Evolutionary conservation across 2,113 vertebrate genomes (phyloP), one percentile per base, ranked within the genome.

Genomic region (Elanus axillaris): DNA sequence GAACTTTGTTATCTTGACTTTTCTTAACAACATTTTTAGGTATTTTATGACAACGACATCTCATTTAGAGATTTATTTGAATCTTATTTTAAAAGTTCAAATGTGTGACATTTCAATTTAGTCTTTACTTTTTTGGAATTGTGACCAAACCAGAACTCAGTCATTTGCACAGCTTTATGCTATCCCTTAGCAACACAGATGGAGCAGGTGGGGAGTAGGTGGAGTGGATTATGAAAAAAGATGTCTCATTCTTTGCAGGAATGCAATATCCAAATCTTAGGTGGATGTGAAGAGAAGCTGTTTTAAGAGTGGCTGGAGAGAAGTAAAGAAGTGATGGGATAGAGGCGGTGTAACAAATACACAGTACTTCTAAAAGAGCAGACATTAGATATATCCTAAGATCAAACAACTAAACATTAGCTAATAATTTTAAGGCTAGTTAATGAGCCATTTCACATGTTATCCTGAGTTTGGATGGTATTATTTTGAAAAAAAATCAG

Each of bases 121-220:
- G 40, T 78, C 50, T 72, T 92, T 50, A 82, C 58, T 96, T 90
- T 92, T 59, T 25, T 58, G 29, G 63, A 94, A 92, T 45, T 93
- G 66, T 75, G 59, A 94, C 83, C 85, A 94, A 93, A 92, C 38
- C 2, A 1, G 11, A 93, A 95, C 72, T 75, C 93, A 96, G 86
- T 87, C 78, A 91, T 69, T 88, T 88, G 67, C 69, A 94, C 81
- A 93, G 90, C 53, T 95, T 96, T 90, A 69, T 83, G 64, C 68
- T 43, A 72, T 93, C 86, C 95, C 91, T 89, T 91, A 97, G 97
- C 95, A 96, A 95, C 86, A 93, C 94, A 97, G 96, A 96, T 90
- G 84, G 96, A 97, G 45, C 96, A 96, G 93, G 94, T 97, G 95
- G 96, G 77, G 89, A 97, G 96, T 97, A 95, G 95, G 97, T 94